These are phyloP conservation scores for Eira barbara DNA, from an alignment of 2,113 vertebrate genomes.

Conservation along the genomic window DNA sequence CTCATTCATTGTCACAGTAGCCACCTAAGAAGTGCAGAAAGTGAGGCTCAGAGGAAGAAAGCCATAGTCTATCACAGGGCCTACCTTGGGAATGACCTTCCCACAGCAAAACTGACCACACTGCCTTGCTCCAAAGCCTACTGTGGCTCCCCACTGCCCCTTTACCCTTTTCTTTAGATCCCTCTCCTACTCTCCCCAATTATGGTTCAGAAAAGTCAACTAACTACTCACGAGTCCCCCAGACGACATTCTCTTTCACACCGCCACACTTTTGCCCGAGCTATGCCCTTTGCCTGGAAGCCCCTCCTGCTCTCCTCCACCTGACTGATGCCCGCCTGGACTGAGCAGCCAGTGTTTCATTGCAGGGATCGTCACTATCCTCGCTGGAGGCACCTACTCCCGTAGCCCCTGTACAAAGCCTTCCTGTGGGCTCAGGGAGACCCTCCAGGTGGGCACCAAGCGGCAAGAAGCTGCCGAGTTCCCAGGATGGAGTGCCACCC, in stretches of 20 bases:
- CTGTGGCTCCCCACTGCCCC: neutral
- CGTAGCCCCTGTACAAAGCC: neutral
- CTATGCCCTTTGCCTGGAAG: neutral
- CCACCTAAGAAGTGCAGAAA: neutral
- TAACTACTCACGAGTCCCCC: neutral
- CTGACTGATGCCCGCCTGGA: accelerated
- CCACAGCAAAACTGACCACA: neutral
- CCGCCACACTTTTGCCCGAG: neutral
- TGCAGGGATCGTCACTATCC: neutral
- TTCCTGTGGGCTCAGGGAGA: neutral
- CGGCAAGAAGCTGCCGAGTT: neutral
- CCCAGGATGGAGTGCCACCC: neutral
- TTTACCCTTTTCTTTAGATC: neutral
- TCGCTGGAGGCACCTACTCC: neutral
- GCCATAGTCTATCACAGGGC: neutral
- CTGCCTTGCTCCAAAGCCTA: neutral
- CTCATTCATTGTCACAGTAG: neutral
- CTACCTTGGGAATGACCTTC: neutral
- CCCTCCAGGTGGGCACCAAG: neutral
- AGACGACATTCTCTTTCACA: neutral
- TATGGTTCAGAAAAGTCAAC: neutral
- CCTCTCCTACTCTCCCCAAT: neutral
- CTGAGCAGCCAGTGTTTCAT: neutral
- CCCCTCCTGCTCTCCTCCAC: neutral
- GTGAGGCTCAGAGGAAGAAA: neutral